These are phyloP conservation scores for Hypocryptadius cinnamomeus DNA, from an alignment of 2,113 vertebrate genomes.

Conservation along the genomic window DNA sequence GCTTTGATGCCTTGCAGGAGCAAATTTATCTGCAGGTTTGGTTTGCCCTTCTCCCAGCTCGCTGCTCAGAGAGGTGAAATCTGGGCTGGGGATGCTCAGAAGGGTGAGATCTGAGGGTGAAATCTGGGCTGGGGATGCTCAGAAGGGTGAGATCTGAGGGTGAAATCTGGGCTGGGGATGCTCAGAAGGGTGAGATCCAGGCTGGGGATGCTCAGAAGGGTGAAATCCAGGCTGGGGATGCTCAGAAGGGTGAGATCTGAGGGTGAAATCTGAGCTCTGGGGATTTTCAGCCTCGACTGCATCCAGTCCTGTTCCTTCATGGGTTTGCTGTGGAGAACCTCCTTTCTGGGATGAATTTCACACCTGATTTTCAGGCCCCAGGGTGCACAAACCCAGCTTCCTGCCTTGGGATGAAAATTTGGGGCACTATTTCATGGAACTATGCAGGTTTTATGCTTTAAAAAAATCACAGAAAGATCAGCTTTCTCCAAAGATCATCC, in stretches of 20 bases:
- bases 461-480: not conserved
- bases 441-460: not conserved
- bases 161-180: not conserved
- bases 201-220: not conserved
- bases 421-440: not conserved
- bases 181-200: accelerated
- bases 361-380: not conserved
- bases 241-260: not conserved
- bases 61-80: not conserved
- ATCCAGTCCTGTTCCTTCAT: not conserved
- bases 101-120: not conserved
- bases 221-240: not conserved
- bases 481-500: not conserved
- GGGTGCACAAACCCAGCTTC: not conserved
- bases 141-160: accelerated
- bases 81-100: not conserved
- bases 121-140: not conserved
- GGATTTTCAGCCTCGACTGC: not conserved
- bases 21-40: not conserved
- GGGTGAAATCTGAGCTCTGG: accelerated
- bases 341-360: not conserved
- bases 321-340: not conserved
- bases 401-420: not conserved
- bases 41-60: not conserved
- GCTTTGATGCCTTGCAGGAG: not conserved